Conservation (phyloP, 2,797 vertebrate species). For the Syncerus caffer region DNA sequence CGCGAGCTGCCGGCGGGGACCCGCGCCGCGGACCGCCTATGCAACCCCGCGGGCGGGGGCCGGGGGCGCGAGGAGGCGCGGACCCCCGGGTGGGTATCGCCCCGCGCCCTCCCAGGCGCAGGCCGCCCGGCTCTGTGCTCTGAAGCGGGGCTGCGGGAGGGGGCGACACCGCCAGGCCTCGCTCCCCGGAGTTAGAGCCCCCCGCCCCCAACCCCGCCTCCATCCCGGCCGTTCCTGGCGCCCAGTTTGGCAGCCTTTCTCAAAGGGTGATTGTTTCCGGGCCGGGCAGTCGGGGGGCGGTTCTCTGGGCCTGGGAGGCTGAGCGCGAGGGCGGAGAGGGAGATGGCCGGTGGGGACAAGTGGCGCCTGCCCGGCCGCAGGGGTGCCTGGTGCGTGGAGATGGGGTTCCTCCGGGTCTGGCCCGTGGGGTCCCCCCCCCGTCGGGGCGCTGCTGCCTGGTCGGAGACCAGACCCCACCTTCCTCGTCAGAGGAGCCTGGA, state of each 20-base stretch:
- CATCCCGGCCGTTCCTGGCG: slow-evolving; percentile 25
- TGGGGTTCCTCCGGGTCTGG: too few species aligned
- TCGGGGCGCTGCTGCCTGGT: neutral
- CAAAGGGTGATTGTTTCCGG: slow-evolving; percentile 74
- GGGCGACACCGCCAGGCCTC: neutral
- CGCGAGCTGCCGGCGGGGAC: slow-evolving; percentile 80
- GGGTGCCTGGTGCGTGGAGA: neutral
- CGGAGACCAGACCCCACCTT: neutral
- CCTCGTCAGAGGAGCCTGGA: neutral
- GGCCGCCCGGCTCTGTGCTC: neutral
- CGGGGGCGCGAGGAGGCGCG: slow-evolving; percentile 81
- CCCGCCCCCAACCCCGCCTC: neutral
- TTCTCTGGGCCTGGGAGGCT: slow-evolving; percentile 2
- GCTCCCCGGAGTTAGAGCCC: neutral
- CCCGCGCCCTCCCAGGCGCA: neutral
- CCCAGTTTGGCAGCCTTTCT: slow-evolving; percentile 52
- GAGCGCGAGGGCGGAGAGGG: neutral
- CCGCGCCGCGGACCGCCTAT: slow-evolving; percentile 87
- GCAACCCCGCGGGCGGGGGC: slow-evolving; percentile 89
- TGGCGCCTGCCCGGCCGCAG: neutral
- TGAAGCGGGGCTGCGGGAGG: neutral
- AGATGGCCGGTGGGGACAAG: neutral
- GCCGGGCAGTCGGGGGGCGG: slow-evolving; percentile 31
- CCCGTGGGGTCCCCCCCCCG: too few species aligned
- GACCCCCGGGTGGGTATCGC: slow-evolving; percentile 70